phyloP scores from a whole-genome alignment of 2,797 vertebrate genomes.

The Sebastes oblongus region DNA sequence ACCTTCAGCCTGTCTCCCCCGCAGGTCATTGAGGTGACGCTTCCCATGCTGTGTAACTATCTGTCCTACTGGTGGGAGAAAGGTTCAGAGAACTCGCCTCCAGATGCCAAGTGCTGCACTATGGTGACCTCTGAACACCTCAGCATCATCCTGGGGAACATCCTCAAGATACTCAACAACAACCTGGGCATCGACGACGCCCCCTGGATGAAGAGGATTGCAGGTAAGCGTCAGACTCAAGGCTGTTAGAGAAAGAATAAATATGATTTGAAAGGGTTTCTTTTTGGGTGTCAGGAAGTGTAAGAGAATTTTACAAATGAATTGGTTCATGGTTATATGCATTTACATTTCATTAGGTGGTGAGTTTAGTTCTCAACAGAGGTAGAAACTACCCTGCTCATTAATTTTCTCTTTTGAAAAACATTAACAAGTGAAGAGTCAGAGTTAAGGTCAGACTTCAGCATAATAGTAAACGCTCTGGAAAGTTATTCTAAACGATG shows the following conservation, averaged over 20 bases:
- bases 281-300: not conserved
- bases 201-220: slow-evolving; percentile 99
- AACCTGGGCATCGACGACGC: slow-evolving; percentile 97
- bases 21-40: slow-evolving; percentile 91
- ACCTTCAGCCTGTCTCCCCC: not conserved
- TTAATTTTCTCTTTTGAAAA: not conserved
- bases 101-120: slow-evolving; percentile 87
- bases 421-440: not conserved
- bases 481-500: not conserved
- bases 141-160: slow-evolving; percentile 94
- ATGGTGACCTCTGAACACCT: slow-evolving; percentile 95
- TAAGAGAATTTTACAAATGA: not conserved
- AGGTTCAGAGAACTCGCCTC: slow-evolving; percentile 88
- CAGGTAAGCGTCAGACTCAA: slow-evolving; percentile 75
- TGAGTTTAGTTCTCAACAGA: not conserved
- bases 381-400: not conserved
- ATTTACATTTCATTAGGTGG: not conserved
- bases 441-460: not conserved
- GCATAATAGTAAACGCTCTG: not conserved
- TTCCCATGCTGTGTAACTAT: slow-evolving; percentile 98
- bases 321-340: not conserved
- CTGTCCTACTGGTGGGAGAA: slow-evolving; percentile 98
- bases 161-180: slow-evolving; percentile 97
- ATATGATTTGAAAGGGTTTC: not conserved
- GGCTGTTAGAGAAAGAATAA: not conserved